Base-by-base conservation (phyloP, 2,797 vertebrate genomes). In the Typhlichthys eigenmanni region DNA sequence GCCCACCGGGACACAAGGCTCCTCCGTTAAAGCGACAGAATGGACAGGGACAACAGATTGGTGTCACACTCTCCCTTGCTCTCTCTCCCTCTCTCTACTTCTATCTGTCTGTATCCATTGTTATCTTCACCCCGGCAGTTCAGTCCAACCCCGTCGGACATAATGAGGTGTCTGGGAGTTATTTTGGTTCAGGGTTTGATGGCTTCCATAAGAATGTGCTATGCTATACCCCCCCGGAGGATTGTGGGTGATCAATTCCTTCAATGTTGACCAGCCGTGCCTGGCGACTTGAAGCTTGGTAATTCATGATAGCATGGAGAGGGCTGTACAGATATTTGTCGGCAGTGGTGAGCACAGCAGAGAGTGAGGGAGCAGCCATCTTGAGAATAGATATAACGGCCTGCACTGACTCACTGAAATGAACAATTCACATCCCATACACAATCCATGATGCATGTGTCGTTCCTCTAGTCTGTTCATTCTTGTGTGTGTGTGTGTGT, bases 1-100 rank as follows among this genome's bases (percentile, higher is more conserved):
- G 65, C 81, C 81, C 62, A 67, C 47, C 47, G 55, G 72, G 85
- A 80, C 81, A 48, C 83, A 84, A 61, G 47, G 69, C 71, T 77
- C 76, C 76, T 60, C 73, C 71, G 75, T 72, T 58, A 84, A 85
- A 64, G 55, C 45, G 32, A 62, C 53, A 7, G 63, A 64, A 73
- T 62, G 66, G 43, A 66, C 65, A 58, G 68, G 61, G 64, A 55
- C 53, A 46, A 5, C 5, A 12, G 45, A 62, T 60, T 32, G 57
- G 19, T 12, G 7, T 48, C 70, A 17, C 13, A 13, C 49, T 45
- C 43, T 69, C 14, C 62, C 11, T 5, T 11, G 3, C n/a, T 17
- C 0, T 53, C 60, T 69, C 16, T 58, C 34, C 5, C 9, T 58
- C 17, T 24, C 16, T 24, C 13, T 13, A 12, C 47, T 12, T n/a